Evolutionary conservation across 2,113 vertebrate species (phyloP).

Genomic region (Cyprinodon brontotheroides): DNA sequence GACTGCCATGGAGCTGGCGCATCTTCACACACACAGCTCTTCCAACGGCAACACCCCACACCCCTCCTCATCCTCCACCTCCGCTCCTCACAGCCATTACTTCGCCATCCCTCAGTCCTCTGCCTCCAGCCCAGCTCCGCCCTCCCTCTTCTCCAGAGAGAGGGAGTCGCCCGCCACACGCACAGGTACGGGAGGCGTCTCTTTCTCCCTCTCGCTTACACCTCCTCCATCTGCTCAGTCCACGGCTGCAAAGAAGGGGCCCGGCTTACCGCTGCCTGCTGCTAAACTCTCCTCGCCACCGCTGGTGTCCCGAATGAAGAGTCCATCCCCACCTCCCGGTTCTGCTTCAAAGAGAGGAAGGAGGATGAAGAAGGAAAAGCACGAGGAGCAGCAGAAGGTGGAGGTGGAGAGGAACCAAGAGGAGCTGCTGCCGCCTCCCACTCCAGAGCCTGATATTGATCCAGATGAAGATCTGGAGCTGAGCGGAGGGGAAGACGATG

Average conservation of each 20-base stretch:
- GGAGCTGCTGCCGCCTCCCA: conserved; percentile 72
- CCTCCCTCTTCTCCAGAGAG: conserved; percentile 74
- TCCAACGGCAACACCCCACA: conserved; percentile 62
- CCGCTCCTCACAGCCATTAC: conserved; percentile 60
- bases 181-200: conserved; percentile 59
- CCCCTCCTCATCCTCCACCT: conserved; percentile 46
- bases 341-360: conserved; percentile 69
- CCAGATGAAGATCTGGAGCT: conserved; percentile 73
- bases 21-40: conserved; percentile 52
- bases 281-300: conserved; percentile 29
- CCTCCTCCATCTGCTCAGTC: conserved; percentile 47
- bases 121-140: conserved; percentile 50
- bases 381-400: conserved; percentile 57
- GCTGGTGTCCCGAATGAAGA: conserved; percentile 51
- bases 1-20: conserved; percentile 79
- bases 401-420: conserved; percentile 68
- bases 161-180: conserved; percentile 60
- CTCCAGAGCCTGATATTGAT: conserved; percentile 71
- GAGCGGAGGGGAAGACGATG: conserved; percentile 63
- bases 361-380: conserved; percentile 75
- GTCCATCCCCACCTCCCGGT: conserved; percentile 58
- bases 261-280: conserved; percentile 9
- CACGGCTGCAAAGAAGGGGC: conserved; percentile 49
- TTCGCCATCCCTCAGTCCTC: conserved; percentile 70
- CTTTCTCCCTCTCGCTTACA: conserved; percentile 77